Evolutionary conservation across 2,888 invertebrate genomes (phyloP), one percentile per base, ranked within the genome.

Genomic region (Pyrrhosoma nymphula): DNA sequence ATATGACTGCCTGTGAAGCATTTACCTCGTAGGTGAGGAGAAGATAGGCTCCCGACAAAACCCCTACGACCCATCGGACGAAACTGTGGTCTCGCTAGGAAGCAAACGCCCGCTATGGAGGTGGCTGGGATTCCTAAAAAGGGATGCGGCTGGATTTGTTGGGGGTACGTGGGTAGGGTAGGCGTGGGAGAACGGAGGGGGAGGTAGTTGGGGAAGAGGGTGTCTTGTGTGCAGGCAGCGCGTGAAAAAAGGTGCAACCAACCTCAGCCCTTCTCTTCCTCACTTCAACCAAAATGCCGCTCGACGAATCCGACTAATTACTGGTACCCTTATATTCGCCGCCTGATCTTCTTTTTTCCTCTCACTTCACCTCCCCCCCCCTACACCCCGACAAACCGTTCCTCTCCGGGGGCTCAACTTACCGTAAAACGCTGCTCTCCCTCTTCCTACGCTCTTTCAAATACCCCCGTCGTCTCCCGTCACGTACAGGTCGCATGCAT

Each of bases 291-390:
- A 18, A 82, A 75, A 93, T 69, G 63, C 93, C 93, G 93, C 93
- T 75, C 69, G 93, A 55, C 69, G 93, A n/a, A 93, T 93, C 93
- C 93, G 69, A 93, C 93, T 93, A 93, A 93, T 93, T 93, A 93
- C 91, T 35, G 91, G 39, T 63, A 75, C 93, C 69, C 93, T 69
- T 69, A 47, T 69, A 20, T 69, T 39, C 89, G 60, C 60, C 60
- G 60, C 60, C 60, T 60, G 60, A 3, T 60, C 60, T 60, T 60
- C 60, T 60, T 60, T 60, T 60, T 23, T n/a, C 26, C n/a, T n/a
- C n/a, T 69, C n/a, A n/a, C 2, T 23, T 14, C n/a, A n/a, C 26
- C 69, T n/a, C n/a, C 69, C 8, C 69, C n/a, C 23, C 8, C 47
- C 47, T 4, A 2, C 47, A 47, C 47, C 47, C 4, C 47, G 47